A percentile compares a stretch with the other conserved stretches of the same genome.
Conservation (phyloP, 2,888 invertebrate genomes). For the Artemia sinica region DNA sequence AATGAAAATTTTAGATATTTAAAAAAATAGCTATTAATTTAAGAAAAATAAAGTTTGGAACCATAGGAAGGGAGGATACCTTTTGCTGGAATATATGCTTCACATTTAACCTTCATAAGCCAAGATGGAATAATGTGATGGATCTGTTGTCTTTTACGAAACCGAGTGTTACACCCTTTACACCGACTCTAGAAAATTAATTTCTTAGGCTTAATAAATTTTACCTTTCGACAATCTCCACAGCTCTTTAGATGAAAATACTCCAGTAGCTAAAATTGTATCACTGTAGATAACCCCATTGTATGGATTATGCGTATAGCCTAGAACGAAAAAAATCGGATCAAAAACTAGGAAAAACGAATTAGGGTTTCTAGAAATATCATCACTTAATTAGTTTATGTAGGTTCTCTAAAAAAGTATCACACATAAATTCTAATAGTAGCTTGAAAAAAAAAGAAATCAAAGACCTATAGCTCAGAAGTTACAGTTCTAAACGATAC, state of each 20-base stretch:
- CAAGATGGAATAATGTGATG: background rate
- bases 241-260: conserved; percentile 97
- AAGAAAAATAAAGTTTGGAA: conserved; percentile 11
- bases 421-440: background rate
- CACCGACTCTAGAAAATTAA: too few relatives aligned
- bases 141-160: background rate
- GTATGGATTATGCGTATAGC: conserved; percentile 84
- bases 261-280: conserved; percentile 97
- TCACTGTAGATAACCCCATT: conserved; percentile 97
- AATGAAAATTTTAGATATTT: background rate
- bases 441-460: background rate
- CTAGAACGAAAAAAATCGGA: conserved; percentile 36
- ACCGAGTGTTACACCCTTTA: too few relatives aligned
- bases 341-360: conserved; percentile 16
- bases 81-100: background rate
- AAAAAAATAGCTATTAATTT: conserved; percentile 11
- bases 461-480: background rate
- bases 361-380: conserved; percentile 15
- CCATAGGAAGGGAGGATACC: background rate
- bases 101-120: background rate
- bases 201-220: too few relatives aligned
- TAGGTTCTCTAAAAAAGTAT: background rate
- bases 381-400: background rate
- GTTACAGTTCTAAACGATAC: background rate
- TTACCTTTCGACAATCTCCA: conserved; percentile 94